Conservation (phyloP, 2,113 vertebrate species). For the Oryzias javanicus region DNA sequence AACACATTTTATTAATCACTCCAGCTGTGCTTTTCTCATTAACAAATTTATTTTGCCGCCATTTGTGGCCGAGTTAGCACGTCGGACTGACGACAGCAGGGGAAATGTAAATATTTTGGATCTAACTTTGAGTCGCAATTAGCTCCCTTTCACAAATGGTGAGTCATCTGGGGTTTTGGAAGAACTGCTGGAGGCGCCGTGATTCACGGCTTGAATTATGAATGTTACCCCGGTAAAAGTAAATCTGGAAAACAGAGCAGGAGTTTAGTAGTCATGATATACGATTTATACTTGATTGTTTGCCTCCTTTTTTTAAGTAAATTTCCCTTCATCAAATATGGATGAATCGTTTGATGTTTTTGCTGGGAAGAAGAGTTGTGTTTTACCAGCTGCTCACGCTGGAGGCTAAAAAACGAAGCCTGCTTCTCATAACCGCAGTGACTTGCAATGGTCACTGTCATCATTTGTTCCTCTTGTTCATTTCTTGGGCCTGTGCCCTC, state of each 20-base stretch:
- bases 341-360: slow-evolving; percentile 24
- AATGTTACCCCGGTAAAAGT: slow-evolving; percentile 43
- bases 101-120: slow-evolving; percentile 23
- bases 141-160: slow-evolving; percentile 33
- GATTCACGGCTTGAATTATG: slow-evolving; percentile 52
- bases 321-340: slow-evolving; percentile 26
- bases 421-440: slow-evolving; percentile 15
- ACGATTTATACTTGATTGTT: slow-evolving; percentile 18
- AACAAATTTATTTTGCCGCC: slow-evolving; percentile 27
- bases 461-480: slow-evolving; percentile 66
- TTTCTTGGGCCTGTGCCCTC: slow-evolving; percentile 34
- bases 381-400: slow-evolving; percentile 16
- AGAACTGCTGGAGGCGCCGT: slow-evolving; percentile 40
- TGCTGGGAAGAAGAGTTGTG: slow-evolving; percentile 22
- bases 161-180: slow-evolving; percentile 45
- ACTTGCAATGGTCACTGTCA: slow-evolving; percentile 36
- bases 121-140: slow-evolving; percentile 38
- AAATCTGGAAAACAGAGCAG: slow-evolving; percentile 49
- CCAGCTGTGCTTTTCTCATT: slow-evolving; percentile 30
- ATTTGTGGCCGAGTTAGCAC: slow-evolving; percentile 12
- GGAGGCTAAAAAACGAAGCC: not conserved
- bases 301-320: slow-evolving; percentile 8
- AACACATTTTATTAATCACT: slow-evolving; percentile 13
- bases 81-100: slow-evolving; percentile 3
- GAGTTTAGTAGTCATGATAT: slow-evolving; percentile 36